Percentiles rank a stretch among this genome's conserved stretches.
Evolutionary conservation across 2,113 vertebrate species (phyloP).

Genomic region (Oreocharis arfaki): DNA sequence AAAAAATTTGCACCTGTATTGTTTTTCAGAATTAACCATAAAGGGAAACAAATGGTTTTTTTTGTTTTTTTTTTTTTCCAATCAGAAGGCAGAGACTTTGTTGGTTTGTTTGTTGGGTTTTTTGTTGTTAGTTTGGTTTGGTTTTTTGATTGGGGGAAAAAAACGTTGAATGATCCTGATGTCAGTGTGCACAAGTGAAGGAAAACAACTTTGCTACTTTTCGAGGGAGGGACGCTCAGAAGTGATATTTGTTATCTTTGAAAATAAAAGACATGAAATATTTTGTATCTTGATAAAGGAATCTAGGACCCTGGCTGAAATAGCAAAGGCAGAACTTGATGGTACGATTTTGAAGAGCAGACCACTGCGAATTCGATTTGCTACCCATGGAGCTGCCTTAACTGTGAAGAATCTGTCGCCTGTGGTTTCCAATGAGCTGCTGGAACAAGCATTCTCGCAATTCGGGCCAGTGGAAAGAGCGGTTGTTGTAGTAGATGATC

Average conservation of each 20-base stretch:
- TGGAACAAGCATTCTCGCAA: slow-evolving; percentile 94
- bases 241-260: neutral
- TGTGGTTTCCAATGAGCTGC: slow-evolving; percentile 92
- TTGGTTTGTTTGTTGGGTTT: neutral
- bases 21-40: neutral
- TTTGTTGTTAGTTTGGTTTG: neutral
- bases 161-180: neutral
- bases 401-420: slow-evolving; percentile 92
- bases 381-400: slow-evolving; percentile 89
- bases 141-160: neutral
- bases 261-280: slow-evolving; percentile 11
- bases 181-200: neutral
- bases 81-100: neutral
- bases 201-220: neutral
- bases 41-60: fast-evolving
- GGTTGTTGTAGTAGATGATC: slow-evolving; percentile 92
- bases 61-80: neutral
- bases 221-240: fast-evolving
- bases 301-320: slow-evolving; percentile 93
- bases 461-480: slow-evolving; percentile 95
- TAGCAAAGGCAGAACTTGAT: slow-evolving; percentile 95
- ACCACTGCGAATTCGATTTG: slow-evolving; percentile 90
- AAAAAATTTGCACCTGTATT: fast-evolving
- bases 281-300: slow-evolving; percentile 79
- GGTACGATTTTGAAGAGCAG: slow-evolving; percentile 89